Evolutionary conservation across 2,113 vertebrate species (phyloP), one percentile per base, ranked within the genome.

Genomic region (Alaudala cheleensis): DNA sequence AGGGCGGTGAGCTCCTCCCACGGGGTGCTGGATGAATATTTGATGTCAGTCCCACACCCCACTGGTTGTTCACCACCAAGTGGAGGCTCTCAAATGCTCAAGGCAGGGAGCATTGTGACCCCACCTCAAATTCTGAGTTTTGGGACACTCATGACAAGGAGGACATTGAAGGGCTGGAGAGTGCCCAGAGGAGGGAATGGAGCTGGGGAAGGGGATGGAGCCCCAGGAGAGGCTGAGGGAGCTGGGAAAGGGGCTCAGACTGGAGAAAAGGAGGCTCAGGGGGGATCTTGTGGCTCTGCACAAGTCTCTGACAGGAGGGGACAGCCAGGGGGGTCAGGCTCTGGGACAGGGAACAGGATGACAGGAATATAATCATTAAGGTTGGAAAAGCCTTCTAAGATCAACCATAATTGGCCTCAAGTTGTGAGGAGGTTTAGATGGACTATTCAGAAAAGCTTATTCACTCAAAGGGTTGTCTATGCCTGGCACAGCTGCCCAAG

Each of bases 281-380:
- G 5, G 21, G 17, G 2, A 12, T 9, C 33, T 5, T 69, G 1
- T 69, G n/a, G 17, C 29, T 69, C 40, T 82, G 16, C 45, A 76
- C 24, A 82, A 3, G 0, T 40, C 8, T 31, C 47, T 69, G 54
- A 4, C 13, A 67, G n/a, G 10, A 82, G 24, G 1, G 21, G 0
- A 2, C 9, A 67, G 14, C 24, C 1, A 0, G 11, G 5, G 14
- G 2, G 3, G 5, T 39, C 2, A 4, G 13, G 17, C 16, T 74
- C 13, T 39, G n/a, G n/a, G n/a, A n/a, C 4, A 1, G 16, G 13
- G 5, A 45, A 57, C 11, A 61, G 47, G 25, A 76, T 0, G 31
- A 57, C 37, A 73, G 10, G 25, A 65, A 16, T 23, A 15, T 4
- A 42, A 42, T 62, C 17, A 26, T 12, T 42, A 20, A 31, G 11